Percentiles rank a stretch among this genome's conserved stretches.
phyloP scores from a whole-genome alignment of 2,888 invertebrate species.

The Ectemnius continuus region DNA sequence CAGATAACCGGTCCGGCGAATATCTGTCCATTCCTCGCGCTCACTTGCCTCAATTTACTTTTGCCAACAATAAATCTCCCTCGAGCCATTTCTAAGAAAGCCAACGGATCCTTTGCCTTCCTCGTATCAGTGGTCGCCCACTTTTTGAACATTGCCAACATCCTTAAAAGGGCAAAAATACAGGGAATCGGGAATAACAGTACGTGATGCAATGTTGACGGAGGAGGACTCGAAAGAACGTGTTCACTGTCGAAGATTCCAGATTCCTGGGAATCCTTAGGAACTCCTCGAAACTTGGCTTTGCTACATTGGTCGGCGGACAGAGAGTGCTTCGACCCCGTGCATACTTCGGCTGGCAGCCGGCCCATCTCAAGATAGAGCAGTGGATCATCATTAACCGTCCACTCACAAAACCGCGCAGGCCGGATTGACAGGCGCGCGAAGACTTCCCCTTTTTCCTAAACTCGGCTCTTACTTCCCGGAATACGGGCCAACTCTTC shows the following conservation, averaged over 20 bases:
- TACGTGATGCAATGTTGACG: constrained; percentile 36
- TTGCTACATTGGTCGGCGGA: constrained; percentile 52
- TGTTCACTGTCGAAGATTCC: constrained; percentile 42
- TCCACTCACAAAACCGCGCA: constrained; percentile 71
- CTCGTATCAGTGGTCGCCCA: not conserved
- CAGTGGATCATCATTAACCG: constrained; percentile 76
- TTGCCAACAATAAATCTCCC: no score
- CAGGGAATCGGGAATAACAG: not conserved
- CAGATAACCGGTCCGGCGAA: no score
- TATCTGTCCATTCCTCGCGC: no score
- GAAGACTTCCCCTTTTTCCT: constrained; percentile 75
- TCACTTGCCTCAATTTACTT: no score
- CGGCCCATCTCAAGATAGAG: constrained; percentile 64
- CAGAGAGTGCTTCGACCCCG: constrained; percentile 18
- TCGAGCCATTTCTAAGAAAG: no score
- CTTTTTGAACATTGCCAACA: constrained; percentile 37
- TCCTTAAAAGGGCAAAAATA: constrained; percentile 20
- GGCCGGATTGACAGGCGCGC: constrained; percentile 76
- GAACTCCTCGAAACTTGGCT: constrained; percentile 32
- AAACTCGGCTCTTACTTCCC: constrained; percentile 70
- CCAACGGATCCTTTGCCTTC: not conserved
- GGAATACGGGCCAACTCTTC: constrained; percentile 67
- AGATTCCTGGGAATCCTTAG: constrained; percentile 20
- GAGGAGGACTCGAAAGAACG: constrained; percentile 20
- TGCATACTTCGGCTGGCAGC: no score